Percentiles rank a stretch among this genome's conserved stretches.
Evolutionary conservation across 2,797 vertebrate species (phyloP).

Genomic region (Xenopus petersii): DNA sequence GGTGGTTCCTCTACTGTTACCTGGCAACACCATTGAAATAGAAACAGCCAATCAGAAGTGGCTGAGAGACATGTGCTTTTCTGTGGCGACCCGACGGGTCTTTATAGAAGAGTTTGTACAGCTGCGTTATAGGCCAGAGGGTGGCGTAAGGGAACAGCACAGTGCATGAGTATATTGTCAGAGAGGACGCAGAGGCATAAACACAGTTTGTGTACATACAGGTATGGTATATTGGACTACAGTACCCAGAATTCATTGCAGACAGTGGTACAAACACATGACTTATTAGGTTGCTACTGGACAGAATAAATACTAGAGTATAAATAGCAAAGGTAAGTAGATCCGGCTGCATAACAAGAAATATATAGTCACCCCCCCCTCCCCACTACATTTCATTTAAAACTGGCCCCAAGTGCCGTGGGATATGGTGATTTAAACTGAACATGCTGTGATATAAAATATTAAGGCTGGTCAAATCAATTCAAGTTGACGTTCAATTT

Average conservation of each 20-base stretch:
- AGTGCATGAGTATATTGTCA: conserved; percentile 11
- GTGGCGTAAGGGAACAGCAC: background rate
- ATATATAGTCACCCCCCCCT: background rate
- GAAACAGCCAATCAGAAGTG: conserved; percentile 20
- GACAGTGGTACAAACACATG: background rate
- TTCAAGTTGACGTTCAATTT: too few species aligned
- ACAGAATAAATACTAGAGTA: conserved; percentile 2
- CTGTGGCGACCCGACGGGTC: background rate
- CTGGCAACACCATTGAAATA: conserved; percentile 20
- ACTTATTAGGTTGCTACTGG: background rate
- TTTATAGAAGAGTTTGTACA: background rate
- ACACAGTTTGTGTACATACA: conserved; percentile 3
- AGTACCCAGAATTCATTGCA: conserved; percentile 1
- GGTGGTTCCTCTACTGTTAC: conserved; percentile 21
- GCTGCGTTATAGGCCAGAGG: background rate
- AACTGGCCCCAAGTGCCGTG: background rate
- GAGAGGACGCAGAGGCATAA: background rate
- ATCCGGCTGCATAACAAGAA: conserved; percentile 8
- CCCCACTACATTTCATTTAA: background rate
- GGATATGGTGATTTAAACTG: background rate
- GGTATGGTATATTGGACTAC: conserved; percentile 3
- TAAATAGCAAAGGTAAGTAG: conserved; percentile 6
- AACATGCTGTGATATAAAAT: background rate
- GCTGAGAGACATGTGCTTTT: conserved; percentile 4
- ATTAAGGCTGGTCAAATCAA: background rate